Evolutionary conservation across 2,888 invertebrate genomes (phyloP), one percentile per base, ranked within the genome.

Genomic region (Lithophane leautieri): DNA sequence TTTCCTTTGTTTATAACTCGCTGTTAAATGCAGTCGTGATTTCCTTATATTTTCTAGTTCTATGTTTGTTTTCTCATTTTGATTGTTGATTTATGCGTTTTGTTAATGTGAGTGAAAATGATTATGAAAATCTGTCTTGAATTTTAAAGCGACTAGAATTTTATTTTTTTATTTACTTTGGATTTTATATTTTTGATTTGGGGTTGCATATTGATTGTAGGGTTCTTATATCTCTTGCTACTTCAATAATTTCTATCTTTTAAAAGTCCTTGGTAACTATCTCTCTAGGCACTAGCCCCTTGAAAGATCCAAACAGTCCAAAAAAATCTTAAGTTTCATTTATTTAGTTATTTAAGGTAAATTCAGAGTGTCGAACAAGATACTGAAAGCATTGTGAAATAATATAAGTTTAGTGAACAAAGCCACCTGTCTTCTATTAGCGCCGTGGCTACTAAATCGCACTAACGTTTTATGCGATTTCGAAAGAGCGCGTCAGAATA

Each of bases 381-480:
- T 3, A 19, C 22, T 61, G 40, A 44, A 76, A 80, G 14, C 0
- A 47, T 81, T 67, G n/a, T 62, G n/a, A 62, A 74, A 67, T 62
- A 52, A 44, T 50, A 44, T 54, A 75, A 54, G 12, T 77, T 58
- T 44, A 62, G 70, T 25, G 58, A 72, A 65, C 42, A 52, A 42
- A 60, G 65, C 72, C 81, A 79, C 75, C 71, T 81, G 78, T 73
- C 76, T 61, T 50, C 77, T 69, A 73, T 52, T 67, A 75, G 56
- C 62, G 34, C 81, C 73, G 81, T 78, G 72, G 25, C 16, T 83
- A 76, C 78, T 89, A 88, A 88, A 90, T 86, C 73, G 82, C 73
- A 82, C 75, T 86, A 85, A 86, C 76, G 74, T 86, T 89, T 91
- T 85, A 90, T 84, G 86, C 58, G 81, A 85, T 88, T 87, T 88